phyloP scores from a whole-genome alignment of 1,140 invertebrate species.

The Drosophila eugracilis region DNA sequence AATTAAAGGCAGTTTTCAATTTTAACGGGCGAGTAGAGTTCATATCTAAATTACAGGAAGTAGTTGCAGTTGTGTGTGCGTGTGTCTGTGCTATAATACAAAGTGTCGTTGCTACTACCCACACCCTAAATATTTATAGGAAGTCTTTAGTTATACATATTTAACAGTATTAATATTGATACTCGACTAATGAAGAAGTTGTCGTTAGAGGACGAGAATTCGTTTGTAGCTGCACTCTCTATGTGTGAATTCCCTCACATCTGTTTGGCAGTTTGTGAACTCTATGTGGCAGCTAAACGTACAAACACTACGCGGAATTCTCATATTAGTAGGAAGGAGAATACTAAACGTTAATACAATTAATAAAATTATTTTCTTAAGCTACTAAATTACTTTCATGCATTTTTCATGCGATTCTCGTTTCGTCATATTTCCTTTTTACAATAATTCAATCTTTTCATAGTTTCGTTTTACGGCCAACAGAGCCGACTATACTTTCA shows the following conservation, averaged over 20 bases:
- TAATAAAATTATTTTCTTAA: constrained; percentile 81
- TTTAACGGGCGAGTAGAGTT: constrained; percentile 61
- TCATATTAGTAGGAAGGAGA: constrained; percentile 77
- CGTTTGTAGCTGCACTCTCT: constrained; percentile 63
- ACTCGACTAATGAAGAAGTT: constrained; percentile 85
- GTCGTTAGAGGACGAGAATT: constrained; percentile 84
- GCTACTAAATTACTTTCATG: constrained; percentile 46
- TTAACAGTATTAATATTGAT: constrained; percentile 71
- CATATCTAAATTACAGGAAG: constrained; percentile 62
- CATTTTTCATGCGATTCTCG: constrained; percentile 25
- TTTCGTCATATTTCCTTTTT: constrained; percentile 54
- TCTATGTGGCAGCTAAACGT: constrained; percentile 21
- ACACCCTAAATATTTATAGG: constrained; percentile 79
- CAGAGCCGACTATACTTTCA: constrained; percentile 38
- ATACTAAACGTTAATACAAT: constrained; percentile 76
- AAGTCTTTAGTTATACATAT: constrained; percentile 74
- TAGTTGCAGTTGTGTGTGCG: constrained; percentile 50
- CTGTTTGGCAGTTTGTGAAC: constrained; percentile 53
- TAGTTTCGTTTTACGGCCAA: constrained; percentile 34
- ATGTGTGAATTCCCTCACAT: constrained; percentile 13
- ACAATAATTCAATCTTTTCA: constrained; percentile 49
- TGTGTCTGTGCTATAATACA: constrained; percentile 77
- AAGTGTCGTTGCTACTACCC: constrained; percentile 76
- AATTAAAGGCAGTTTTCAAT: constrained; percentile 77
- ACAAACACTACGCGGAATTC: constrained; percentile 79